Evolutionary conservation across 1,140 invertebrate species (phyloP).

Genomic region (Melitaea cinxia): DNA sequence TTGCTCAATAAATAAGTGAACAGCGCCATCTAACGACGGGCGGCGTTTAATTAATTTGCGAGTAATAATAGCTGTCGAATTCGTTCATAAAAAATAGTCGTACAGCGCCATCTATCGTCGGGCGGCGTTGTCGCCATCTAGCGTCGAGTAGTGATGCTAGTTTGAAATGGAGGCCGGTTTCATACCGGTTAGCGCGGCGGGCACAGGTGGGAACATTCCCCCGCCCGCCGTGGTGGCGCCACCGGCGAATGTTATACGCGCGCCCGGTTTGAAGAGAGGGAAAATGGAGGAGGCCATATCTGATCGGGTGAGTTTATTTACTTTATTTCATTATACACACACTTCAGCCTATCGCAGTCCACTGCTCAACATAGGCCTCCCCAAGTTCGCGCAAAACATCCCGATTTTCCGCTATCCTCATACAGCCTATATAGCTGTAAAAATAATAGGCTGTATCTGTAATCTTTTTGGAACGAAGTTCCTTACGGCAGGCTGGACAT

Average conservation of each 20-base stretch:
- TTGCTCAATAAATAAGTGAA: slow-evolving; percentile 19
- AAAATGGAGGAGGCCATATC: slow-evolving; percentile 87
- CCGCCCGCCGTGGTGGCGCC: slow-evolving; percentile 65
- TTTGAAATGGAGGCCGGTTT: slow-evolving; percentile 77
- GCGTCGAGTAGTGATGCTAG: slow-evolving; percentile 54
- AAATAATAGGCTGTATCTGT: too few relatives aligned
- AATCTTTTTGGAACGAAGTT: too few relatives aligned
- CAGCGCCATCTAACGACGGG: slow-evolving; percentile 48
- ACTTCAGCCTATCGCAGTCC: too few relatives aligned
- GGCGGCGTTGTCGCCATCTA: too few relatives aligned
- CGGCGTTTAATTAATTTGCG: too few relatives aligned
- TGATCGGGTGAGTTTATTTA: slow-evolving; percentile 85
- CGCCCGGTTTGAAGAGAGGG: slow-evolving; percentile 87
- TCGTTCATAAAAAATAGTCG: slow-evolving; percentile 27
- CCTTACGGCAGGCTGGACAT: too few relatives aligned
- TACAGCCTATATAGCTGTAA: too few relatives aligned
- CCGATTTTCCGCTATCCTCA: too few relatives aligned
- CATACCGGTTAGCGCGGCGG: slow-evolving; percentile 63
- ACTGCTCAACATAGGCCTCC: too few relatives aligned
- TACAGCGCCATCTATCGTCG: background rate
- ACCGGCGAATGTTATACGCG: slow-evolving; percentile 83
- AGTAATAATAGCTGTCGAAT: slow-evolving; percentile 12
- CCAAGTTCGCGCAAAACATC: too few relatives aligned
- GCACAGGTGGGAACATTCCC: slow-evolving; percentile 44
- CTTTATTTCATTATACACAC: background rate